These are phyloP conservation scores for Callyntrura guangdongensis DNA, from an alignment of 2,888 invertebrate genomes.

Conservation along the genomic window DNA sequence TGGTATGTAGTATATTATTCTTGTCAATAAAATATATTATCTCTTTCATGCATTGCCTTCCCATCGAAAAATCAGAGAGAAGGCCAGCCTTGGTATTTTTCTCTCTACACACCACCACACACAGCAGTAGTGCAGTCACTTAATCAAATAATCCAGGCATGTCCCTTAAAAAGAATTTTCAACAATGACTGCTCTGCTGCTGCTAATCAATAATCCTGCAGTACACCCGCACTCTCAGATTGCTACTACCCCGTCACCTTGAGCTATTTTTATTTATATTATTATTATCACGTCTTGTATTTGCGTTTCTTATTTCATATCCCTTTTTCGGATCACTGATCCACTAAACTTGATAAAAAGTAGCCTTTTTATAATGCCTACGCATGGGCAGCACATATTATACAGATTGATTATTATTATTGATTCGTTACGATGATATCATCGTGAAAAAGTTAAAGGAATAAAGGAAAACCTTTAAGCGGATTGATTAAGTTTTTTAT, in stretches of 20 bases:
- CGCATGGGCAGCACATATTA: background rate
- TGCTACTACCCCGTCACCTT: conserved; percentile 24
- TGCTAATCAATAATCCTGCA: conserved; percentile 25
- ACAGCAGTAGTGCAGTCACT: conserved; percentile 44
- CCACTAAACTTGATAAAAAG: conserved; percentile 24
- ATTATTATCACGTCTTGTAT: background rate
- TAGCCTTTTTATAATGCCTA: background rate
- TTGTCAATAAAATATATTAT: conserved; percentile 38
- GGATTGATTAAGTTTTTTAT: conserved; percentile 40
- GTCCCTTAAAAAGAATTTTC: conserved; percentile 47
- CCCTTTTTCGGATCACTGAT: conserved; percentile 65
- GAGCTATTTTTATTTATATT: conserved; percentile 34
- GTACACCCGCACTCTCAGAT: background rate
- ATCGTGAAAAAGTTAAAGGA: background rate
- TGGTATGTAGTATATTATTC: background rate
- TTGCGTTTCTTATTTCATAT: background rate
- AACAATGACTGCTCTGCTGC: background rate
- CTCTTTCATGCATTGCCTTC: background rate
- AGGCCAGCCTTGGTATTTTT: background rate
- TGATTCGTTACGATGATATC: background rate
- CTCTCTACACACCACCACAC: conserved; percentile 6
- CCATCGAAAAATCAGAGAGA: background rate
- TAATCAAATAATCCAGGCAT: conserved; percentile 72
- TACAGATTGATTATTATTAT: conserved; percentile 33
- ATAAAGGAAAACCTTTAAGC: background rate